Evolutionary conservation across 2,797 vertebrate species (phyloP).

Genomic region (Liasis olivaceus): DNA sequence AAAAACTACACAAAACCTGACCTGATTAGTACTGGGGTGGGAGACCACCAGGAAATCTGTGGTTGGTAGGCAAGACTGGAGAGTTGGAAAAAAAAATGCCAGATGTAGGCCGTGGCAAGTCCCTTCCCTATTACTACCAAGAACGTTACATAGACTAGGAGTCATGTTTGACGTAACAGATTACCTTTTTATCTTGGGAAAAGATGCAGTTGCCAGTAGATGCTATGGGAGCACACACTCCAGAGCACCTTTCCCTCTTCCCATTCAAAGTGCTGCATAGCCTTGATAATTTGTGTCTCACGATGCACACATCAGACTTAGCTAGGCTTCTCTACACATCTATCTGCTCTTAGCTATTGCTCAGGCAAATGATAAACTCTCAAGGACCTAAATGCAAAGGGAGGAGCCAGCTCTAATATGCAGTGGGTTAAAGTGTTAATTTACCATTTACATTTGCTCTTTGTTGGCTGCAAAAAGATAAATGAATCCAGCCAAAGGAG

Average conservation of each 20-base stretch:
- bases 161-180: background rate
- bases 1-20: background rate
- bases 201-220: background rate
- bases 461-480: background rate
- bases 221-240: background rate
- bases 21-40: background rate
- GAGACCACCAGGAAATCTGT: background rate
- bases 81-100: background rate
- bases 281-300: background rate
- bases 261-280: background rate
- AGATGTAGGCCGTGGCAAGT: background rate
- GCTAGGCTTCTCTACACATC: background rate
- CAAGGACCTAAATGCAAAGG: background rate
- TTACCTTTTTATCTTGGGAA: background rate
- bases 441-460: background rate
- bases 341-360: background rate
- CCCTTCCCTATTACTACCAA: background rate
- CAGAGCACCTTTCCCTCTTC: background rate
- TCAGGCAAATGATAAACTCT: background rate
- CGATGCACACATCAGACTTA: background rate
- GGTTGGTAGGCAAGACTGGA: background rate
- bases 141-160: background rate
- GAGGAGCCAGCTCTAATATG: background rate
- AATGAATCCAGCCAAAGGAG: background rate
- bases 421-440: background rate